phyloP scores from a whole-genome alignment of 2,113 vertebrate genomes.

The Cebus imitator region DNA sequence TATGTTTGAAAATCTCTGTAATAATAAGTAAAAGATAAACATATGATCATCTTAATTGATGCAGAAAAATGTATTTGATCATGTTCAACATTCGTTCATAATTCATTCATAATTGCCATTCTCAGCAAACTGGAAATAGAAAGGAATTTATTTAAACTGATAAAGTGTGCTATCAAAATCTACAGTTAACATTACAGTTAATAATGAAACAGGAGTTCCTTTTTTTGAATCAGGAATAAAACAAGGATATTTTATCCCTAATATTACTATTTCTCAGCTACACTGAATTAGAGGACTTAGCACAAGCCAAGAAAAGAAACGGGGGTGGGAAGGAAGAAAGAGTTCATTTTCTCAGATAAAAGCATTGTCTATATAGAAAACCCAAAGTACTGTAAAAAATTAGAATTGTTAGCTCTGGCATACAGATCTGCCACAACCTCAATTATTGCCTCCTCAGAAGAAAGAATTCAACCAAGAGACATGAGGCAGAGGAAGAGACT shows the following conservation, averaged over 20 bases:
- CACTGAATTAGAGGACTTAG: background rate
- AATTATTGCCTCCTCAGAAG: no score
- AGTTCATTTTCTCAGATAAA: background rate
- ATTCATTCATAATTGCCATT: slow-evolving; percentile 17
- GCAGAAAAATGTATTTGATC: slow-evolving; percentile 5
- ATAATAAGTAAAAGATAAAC: background rate
- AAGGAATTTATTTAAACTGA: slow-evolving; percentile 43
- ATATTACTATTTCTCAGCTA: background rate
- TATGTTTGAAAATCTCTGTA: background rate
- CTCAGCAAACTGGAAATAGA: slow-evolving; percentile 16
- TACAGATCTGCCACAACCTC: no score
- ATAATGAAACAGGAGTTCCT: background rate
- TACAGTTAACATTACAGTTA: background rate
- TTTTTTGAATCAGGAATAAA: background rate
- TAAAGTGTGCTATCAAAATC: background rate
- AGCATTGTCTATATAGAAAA: background rate
- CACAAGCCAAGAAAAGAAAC: background rate
- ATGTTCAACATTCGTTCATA: slow-evolving; percentile 14
- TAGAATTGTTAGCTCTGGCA: background rate
- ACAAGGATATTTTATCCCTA: background rate
- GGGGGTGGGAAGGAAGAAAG: background rate
- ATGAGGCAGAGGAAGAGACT: no score
- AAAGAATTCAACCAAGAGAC: no score
- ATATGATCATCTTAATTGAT: background rate
- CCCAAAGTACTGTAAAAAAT: background rate